phyloP scores from a whole-genome alignment of 2,888 invertebrate genomes.

The Heliconius hortense region DNA sequence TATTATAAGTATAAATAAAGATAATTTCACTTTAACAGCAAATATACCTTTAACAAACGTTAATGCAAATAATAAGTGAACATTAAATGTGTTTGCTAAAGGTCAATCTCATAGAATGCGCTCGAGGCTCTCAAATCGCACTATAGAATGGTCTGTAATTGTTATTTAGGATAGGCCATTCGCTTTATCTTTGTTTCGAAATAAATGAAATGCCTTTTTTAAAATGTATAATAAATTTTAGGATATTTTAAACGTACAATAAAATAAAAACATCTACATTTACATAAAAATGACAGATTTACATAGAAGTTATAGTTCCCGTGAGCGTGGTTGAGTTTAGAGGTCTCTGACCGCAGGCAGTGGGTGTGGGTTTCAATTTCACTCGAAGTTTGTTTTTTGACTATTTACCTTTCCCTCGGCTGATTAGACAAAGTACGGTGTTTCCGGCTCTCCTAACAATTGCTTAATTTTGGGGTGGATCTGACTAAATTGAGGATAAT shows the following conservation, averaged over 20 bases:
- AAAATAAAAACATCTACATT: not conserved
- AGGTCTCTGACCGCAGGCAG: conserved; percentile 15
- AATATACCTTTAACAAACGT: not conserved
- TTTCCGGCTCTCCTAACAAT: not conserved
- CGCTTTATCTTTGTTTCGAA: not conserved
- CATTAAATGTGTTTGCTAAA: conserved; percentile 13
- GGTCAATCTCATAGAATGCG: conserved; percentile 4
- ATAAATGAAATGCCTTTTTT: not conserved
- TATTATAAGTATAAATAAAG: not conserved
- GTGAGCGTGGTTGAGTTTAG: not conserved
- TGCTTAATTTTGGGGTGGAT: not conserved
- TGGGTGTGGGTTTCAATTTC: conserved; percentile 9
- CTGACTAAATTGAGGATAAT: not conserved
- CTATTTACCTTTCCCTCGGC: not conserved
- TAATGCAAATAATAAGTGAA: not conserved
- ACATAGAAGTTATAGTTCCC: not conserved
- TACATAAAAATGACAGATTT: not conserved
- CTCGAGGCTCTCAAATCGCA: conserved; percentile 8
- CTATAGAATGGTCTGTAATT: conserved; percentile 1
- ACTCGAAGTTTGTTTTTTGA: conserved; percentile 4
- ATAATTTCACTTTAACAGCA: not conserved
- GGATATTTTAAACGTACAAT: not conserved
- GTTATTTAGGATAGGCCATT: conserved; percentile 1
- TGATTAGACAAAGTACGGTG: not conserved
- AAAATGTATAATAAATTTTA: not conserved